A percentile compares a stretch with the other conserved stretches of the same genome.
phyloP scores from a whole-genome alignment of 2,113 vertebrate species.

The Porphyrio hochstetteri region DNA sequence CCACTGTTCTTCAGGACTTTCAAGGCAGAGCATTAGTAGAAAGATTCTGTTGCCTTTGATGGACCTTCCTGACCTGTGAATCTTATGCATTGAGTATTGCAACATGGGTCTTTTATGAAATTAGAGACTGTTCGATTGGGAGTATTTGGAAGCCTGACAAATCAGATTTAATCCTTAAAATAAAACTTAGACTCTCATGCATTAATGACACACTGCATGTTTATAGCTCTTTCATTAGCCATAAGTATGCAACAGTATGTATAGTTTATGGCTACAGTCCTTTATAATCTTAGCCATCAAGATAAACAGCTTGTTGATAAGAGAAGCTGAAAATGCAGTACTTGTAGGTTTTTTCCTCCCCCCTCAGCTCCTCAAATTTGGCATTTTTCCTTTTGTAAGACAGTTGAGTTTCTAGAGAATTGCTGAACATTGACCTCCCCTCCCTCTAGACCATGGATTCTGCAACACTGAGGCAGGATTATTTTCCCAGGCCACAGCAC shows the following conservation, averaged over 20 bases:
- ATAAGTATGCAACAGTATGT: background rate
- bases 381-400: background rate
- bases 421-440: background rate
- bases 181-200: background rate
- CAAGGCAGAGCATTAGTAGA: background rate
- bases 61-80: background rate
- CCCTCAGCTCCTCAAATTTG: background rate
- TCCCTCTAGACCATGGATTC: background rate
- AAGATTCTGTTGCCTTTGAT: background rate
- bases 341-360: accelerated
- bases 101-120: background rate
- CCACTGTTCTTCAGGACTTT: background rate
- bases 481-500: background rate
- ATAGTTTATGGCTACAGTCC: background rate
- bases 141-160: background rate
- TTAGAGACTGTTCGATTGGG: background rate
- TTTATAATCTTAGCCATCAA: background rate
- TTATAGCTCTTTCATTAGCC: background rate
- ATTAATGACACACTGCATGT: background rate
- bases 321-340: background rate
- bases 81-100: background rate
- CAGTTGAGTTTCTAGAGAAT: background rate
- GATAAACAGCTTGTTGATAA: background rate
- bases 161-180: background rate
- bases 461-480: background rate